phyloP scores from a whole-genome alignment of 2,797 vertebrate species.

The Labeo calbasu region DNA sequence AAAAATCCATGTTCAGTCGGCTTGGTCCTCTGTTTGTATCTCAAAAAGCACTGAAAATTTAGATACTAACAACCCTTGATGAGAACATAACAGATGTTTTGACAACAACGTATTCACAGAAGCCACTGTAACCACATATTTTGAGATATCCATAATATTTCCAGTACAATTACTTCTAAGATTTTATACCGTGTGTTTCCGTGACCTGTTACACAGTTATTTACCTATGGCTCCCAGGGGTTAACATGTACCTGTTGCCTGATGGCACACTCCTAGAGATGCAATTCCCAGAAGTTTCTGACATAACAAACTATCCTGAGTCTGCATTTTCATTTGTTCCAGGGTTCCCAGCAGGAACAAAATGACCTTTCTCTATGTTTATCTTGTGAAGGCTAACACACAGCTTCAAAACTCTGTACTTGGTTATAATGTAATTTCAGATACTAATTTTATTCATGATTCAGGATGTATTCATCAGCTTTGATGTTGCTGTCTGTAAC shows the following conservation, averaged over 20 bases:
- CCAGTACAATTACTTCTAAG: background rate
- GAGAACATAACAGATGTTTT: background rate
- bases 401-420: background rate
- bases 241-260: conserved; percentile 19
- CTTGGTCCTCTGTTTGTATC: background rate
- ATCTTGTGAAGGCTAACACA: background rate
- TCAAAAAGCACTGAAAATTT: background rate
- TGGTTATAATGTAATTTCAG: background rate
- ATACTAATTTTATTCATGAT: background rate
- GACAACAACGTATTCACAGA: background rate
- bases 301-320: conserved; percentile 3
- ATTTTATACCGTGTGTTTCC: conserved; percentile 1
- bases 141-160: background rate
- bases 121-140: background rate
- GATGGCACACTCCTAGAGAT: conserved; percentile 15
- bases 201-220: background rate
- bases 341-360: background rate
- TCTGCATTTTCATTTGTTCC: background rate
- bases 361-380: background rate
- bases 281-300: conserved; percentile 15
- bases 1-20: background rate
- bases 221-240: background rate
- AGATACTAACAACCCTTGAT: background rate
- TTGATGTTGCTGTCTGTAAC: background rate
- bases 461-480: background rate